Base-by-base conservation (phyloP, 2,888 invertebrate species). In the Agrotis ipsilon region DNA sequence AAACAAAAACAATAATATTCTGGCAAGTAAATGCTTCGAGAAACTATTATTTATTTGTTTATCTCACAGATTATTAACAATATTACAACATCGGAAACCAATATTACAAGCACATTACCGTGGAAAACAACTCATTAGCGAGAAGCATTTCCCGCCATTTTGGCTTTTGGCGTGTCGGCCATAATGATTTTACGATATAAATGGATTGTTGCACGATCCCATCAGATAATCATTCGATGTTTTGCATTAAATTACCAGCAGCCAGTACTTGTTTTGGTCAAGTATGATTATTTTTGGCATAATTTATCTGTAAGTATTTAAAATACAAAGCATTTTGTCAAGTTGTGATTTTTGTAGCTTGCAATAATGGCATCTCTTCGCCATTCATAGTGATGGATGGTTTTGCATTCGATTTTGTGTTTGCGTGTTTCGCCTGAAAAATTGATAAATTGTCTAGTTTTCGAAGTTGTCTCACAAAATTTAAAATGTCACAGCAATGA, bases 81-180 rank as follows among this genome's bases (percentile, higher is more conserved):
- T 61, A 68, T 58, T 58, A 27, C 62, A 55, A 45, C 19, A 72
- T 18, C 49, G 46, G 6, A 68, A 18, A 46, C 32, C 57, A 54
- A 65, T 60, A 79, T 77, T 77, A 68, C 72, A 61, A 64, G 52
- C 81, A 62, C 49, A 77, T 81, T 81, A 71, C 65, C 58, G 55
- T 68, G 64, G 51, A 66, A 66, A 72, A 55, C 82, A 68, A 72
- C 82, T 81, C 72, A 78, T 68, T 79, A 79, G 67, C 55, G 62
- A 65, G 72, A 55, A 62, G 54, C 58, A 45, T 77, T 71, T 68
- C 54, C 67, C 62, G 64, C 57, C 51, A 79, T 71, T 77, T 76
- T 46, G 64, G 64, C 43, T 63, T 77, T 77, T 72, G 68, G 62
- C 72, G 68, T 72, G 67, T 51, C 61, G 51, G 61, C 59, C 68